A percentile compares a stretch with the other conserved stretches of the same genome.
Conservation (phyloP, 2,113 vertebrate genomes). For the Rafetus swinhoei region DNA sequence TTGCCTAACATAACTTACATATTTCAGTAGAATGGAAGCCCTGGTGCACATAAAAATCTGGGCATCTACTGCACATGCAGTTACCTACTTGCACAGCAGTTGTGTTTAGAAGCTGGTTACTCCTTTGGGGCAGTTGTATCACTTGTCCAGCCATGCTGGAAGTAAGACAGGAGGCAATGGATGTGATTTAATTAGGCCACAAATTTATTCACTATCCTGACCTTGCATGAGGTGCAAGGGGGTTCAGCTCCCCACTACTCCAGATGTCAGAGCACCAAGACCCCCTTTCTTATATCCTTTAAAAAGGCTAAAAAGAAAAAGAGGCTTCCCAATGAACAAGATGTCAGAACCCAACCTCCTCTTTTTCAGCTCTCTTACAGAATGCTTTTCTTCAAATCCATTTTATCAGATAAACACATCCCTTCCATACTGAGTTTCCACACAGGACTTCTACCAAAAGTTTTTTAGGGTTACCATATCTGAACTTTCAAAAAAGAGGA, state of each 20-base stretch:
- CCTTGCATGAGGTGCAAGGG: not conserved
- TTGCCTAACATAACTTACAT: not conserved
- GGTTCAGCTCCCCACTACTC: not conserved
- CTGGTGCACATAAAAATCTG: not conserved
- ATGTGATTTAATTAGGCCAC: not conserved
- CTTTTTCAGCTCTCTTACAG: not conserved
- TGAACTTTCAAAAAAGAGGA: too few species aligned
- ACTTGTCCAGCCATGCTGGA: not conserved
- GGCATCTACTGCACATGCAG: not conserved
- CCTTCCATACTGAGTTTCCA: not conserved
- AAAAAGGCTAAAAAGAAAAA: not conserved
- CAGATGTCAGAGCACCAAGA: not conserved
- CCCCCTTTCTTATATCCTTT: not conserved
- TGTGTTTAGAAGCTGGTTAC: not conserved
- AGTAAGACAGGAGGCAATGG: not conserved
- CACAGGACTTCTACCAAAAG: too few species aligned
- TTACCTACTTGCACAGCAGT: not conserved
- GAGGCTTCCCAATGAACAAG: too few species aligned
- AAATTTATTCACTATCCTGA: not conserved
- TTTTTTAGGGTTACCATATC: too few species aligned
- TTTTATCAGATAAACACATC: not conserved
- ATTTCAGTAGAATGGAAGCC: not conserved
- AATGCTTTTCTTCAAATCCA: not conserved
- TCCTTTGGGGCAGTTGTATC: not conserved
- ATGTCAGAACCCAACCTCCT: too few species aligned